phyloP scores from a whole-genome alignment of 2,797 vertebrate genomes.

The Hozukius guyotensis region DNA sequence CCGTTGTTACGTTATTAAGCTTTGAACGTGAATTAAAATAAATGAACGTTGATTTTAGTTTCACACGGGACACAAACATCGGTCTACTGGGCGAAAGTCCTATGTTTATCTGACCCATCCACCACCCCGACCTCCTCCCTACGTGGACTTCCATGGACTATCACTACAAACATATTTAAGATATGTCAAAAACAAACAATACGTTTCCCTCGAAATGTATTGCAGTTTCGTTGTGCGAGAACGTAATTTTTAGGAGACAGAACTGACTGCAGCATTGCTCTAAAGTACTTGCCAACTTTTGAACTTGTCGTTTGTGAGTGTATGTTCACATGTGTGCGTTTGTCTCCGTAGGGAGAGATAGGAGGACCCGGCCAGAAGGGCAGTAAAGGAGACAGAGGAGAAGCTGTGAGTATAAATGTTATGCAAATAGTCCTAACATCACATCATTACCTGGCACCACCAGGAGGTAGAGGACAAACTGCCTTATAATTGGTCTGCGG shows the following conservation, averaged over 20 bases:
- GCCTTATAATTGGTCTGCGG: constrained; percentile 26
- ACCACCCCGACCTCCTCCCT: too few species aligned
- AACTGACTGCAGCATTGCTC: neutral
- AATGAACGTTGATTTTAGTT: too few species aligned
- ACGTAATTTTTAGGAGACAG: neutral
- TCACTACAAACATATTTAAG: too few species aligned
- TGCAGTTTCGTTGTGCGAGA: neutral
- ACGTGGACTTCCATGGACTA: too few species aligned
- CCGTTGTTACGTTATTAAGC: too few species aligned
- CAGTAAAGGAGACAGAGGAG: constrained; percentile 93
- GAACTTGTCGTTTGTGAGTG: neutral
- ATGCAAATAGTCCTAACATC: neutral
- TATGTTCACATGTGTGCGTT: constrained; percentile 5
- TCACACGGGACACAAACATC: too few species aligned
- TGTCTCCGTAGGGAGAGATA: constrained; percentile 86
- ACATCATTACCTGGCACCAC: constrained; percentile 22
- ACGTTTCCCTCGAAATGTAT: too few species aligned
- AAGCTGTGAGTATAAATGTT: constrained; percentile 83
- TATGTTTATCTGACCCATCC: too few species aligned
- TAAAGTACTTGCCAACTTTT: neutral
- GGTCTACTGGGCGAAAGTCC: too few species aligned
- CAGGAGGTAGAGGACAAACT: constrained; percentile 23
- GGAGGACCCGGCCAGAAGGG: constrained; percentile 92
- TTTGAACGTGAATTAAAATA: too few species aligned
- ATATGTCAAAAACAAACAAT: too few species aligned